Base-by-base conservation (phyloP, 2,888 invertebrate genomes). In the Dolichopus griseipennis region DNA sequence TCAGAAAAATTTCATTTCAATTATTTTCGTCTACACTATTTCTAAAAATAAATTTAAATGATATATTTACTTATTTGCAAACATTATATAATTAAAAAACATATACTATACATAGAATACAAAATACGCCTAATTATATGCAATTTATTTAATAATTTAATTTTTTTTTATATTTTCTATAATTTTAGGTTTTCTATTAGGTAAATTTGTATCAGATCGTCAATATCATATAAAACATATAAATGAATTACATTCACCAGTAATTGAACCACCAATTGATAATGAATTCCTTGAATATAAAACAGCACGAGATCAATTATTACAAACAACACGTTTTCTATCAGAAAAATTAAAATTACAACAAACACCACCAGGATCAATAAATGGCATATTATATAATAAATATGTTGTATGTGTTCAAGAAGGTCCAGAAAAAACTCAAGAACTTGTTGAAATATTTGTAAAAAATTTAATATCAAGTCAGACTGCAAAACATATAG, bases 191-290 rank as follows among this genome's bases (percentile, higher is more conserved):
- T 81, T 81, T 72, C 73, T 81, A 65, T 74, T 81, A 69, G 81
- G 81, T n/a, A 80, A 80, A 73, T 81, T 79, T 68, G 79, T 81
- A 43, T 75, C 79, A 41, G 81, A 81, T 69, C 81, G 82, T 43
- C 73, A 74, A 65, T 71, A 73, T 69, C 73, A 75, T 69, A 77
- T 80, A 72, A 78, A 77, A 61, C 75, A 79, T 71, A 67, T 76
- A 70, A 73, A 71, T n/a, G 71, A 73, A 41, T 67, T 77, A 61
- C 75, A 77, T 33, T 3, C 9, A 52, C 33, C 43, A 65, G 68
- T 75, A 75, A 69, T 76, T 75, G 66, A 34, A 69, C 18, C 5
- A 67, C n/a, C 61, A 67, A 74, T 72, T 69, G 72, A 70, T 22
- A 65, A 62, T 15, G 71, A 71, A 63, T 22, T 66, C 18, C 43